Evolutionary conservation across 2,113 vertebrate genomes (phyloP), one percentile per base, ranked within the genome.

Genomic region (Laticauda colubrina): DNA sequence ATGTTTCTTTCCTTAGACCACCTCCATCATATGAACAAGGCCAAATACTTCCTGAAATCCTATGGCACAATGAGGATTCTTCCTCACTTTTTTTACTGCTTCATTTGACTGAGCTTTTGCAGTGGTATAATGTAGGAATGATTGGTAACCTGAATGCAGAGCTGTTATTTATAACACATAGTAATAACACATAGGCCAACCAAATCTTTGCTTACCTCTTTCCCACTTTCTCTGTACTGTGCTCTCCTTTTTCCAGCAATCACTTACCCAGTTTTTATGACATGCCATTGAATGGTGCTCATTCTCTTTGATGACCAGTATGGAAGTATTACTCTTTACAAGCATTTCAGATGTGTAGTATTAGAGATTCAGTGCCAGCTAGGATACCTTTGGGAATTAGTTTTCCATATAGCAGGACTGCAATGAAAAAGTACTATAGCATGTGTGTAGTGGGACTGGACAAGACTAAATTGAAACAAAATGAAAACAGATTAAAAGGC

Each of bases 71-170:
- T 39, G 24, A 88, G 94, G 91, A 12, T 2, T 45, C 5, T 4
- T 54, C 94, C 95, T 93, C 1, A 69, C 34, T 81, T 39, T 85
- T 91, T 91, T 92, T 23, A 92, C 91, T 93, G 96, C 97, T 97
- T 96, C 89, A 94, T 59, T 96, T 95, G 94, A 93, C 94, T 96
- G 95, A 95, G 96, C 97, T 97, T 96, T 96, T 23, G 96, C 95
- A 12, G 26, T 88, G 92, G 91, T 0, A 92, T 96, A 55, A 39
- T 87, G 0, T 0, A 53, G 45, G 56, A 48, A 43, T 54, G n/a
- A 39, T 54, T 18, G 85, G 1, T 91, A 86, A 64, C 48, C 24
- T 45, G 48, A 21, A 26, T 48, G 15, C 61, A 91, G 0, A 1
- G 29, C 48, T 0, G 0, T 3, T 57, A 4, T 4, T 8, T 29